Evolutionary conservation across 2,113 vertebrate species (phyloP).

Genomic region (Lipotes vexillifer): DNA sequence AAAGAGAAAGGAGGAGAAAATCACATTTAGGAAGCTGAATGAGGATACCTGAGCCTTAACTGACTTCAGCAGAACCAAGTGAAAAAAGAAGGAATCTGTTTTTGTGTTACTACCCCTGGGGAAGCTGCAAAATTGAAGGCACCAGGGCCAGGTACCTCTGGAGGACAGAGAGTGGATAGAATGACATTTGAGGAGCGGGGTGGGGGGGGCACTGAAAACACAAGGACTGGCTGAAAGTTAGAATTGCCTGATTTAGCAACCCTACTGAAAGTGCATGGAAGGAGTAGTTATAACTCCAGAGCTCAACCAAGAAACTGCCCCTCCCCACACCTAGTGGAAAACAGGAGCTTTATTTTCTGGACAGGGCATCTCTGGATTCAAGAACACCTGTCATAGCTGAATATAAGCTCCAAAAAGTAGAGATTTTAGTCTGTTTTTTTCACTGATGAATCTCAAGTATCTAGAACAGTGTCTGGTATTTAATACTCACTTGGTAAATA

Average conservation of each 20-base stretch:
- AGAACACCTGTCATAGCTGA: not conserved
- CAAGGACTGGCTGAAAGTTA: not conserved
- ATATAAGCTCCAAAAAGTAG: not conserved
- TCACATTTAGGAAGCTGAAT: not conserved
- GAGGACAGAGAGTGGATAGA: not conserved
- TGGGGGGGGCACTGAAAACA: not conserved
- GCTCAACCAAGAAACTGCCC: not conserved
- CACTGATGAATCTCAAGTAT: not conserved
- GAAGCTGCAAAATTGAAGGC: not conserved
- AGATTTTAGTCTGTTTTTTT: not conserved
- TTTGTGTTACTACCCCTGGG: not conserved
- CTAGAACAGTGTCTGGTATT: not conserved
- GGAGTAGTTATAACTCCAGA: not conserved
- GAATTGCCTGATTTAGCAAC: not conserved
- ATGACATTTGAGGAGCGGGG: not conserved
- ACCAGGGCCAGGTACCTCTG: not conserved
- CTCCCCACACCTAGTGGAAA: not conserved
- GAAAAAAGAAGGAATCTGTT: not conserved
- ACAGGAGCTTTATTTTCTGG: not conserved
- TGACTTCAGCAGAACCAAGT: not conserved
- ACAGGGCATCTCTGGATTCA: not conserved
- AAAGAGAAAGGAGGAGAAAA: not conserved
- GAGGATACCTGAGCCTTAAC: not conserved
- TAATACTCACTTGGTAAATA: slow-evolving; percentile 6
- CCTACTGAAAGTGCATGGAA: not conserved